Percentiles rank a stretch among this genome's conserved stretches.
Evolutionary conservation across 2,888 invertebrate genomes (phyloP).

Genomic region (Xanthia icteritia): DNA sequence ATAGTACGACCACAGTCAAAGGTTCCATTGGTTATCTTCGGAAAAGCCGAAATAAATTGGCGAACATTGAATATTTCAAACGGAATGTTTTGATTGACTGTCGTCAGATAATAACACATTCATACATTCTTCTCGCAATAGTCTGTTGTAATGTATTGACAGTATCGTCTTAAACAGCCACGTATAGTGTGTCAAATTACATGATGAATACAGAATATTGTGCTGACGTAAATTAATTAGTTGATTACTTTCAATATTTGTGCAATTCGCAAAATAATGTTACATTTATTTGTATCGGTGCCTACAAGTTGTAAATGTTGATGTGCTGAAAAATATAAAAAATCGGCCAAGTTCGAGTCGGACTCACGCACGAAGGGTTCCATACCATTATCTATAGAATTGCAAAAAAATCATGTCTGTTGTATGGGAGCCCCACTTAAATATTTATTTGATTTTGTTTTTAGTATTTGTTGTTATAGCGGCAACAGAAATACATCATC

Average conservation of each 20-base stretch:
- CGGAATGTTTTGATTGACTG: background rate
- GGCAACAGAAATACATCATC: too few species aligned
- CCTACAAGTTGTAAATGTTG: background rate
- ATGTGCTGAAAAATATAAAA: background rate
- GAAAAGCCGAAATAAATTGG: background rate
- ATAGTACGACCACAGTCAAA: background rate
- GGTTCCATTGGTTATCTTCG: background rate
- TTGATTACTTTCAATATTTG: slow-evolving; percentile 2
- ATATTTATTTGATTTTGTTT: too few species aligned
- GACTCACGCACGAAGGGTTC: too few species aligned
- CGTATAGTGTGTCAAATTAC: background rate
- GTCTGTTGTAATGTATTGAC: slow-evolving; percentile 8
- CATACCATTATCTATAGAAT: too few species aligned
- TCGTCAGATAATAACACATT: background rate
- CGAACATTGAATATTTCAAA: too few species aligned
- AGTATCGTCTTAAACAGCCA: background rate
- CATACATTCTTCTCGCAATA: slow-evolving; percentile 17
- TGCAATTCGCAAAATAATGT: background rate
- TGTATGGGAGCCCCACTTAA: too few species aligned
- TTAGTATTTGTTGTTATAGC: too few species aligned
- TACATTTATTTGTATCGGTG: background rate
- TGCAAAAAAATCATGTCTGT: too few species aligned
- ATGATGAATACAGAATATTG: background rate
- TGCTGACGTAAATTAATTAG: background rate
- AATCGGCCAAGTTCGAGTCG: too few species aligned